Percentiles rank a stretch among this genome's conserved stretches.
Conservation (phyloP, 2,888 invertebrate genomes). For the Junonia oenone region DNA sequence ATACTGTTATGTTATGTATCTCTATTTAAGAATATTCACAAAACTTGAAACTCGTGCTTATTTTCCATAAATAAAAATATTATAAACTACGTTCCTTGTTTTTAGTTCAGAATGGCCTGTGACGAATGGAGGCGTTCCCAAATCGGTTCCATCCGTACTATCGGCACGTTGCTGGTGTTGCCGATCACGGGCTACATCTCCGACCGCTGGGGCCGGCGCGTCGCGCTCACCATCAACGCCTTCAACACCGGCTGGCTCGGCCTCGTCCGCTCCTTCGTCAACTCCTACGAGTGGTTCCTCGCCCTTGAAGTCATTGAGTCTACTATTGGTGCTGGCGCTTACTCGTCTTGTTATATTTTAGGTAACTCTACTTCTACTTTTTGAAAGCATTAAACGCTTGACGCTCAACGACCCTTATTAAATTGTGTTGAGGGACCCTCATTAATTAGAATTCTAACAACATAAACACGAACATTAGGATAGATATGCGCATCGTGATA, state of each 20-base stretch:
- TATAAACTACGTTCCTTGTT: not conserved
- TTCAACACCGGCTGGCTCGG: slow-evolving; percentile 83
- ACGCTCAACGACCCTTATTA: not conserved
- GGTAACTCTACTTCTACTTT: slow-evolving; percentile 56
- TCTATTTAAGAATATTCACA: too few species aligned
- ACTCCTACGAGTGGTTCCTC: slow-evolving; percentile 84
- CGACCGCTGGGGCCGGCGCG: slow-evolving; percentile 85
- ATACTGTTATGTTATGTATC: too few species aligned
- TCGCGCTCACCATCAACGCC: slow-evolving; percentile 80
- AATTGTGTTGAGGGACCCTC: not conserved
- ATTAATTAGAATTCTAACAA: not conserved
- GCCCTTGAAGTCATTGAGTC: slow-evolving; percentile 86
- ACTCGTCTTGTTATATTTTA: slow-evolving; percentile 85
- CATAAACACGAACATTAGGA: too few species aligned
- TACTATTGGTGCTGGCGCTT: slow-evolving; percentile 83
- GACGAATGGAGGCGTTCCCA: slow-evolving; percentile 85
- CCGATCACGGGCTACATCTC: slow-evolving; percentile 86
- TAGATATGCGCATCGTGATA: too few species aligned
- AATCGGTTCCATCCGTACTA: slow-evolving; percentile 86
- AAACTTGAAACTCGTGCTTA: too few species aligned
- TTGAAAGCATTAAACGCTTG: too few species aligned
- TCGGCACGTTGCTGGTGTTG: slow-evolving; percentile 85
- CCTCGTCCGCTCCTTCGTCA: slow-evolving; percentile 83
- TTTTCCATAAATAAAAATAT: not conserved
- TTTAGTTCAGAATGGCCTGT: slow-evolving; percentile 82